Evolutionary conservation across 2,888 invertebrate genomes (phyloP), one percentile per base, ranked within the genome.

Genomic region (Busseola fusca): DNA sequence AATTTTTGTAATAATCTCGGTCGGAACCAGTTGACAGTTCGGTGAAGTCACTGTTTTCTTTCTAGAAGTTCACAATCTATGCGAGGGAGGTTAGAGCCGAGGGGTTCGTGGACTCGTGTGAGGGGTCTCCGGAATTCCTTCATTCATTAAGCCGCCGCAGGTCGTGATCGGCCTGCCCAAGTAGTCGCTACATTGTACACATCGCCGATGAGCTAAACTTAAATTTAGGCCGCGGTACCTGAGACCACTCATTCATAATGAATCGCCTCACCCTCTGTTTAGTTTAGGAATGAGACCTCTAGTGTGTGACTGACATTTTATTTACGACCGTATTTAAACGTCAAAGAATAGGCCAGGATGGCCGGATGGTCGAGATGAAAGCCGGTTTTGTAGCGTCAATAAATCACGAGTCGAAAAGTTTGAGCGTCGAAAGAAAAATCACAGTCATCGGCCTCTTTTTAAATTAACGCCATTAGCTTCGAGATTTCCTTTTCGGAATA

Each of bases 381-480:
- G 84, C 86, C 78, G 79, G 83, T 80, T 87, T 82, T 85, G 85
- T 84, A 75, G 74, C 88, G 87, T 90, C 91, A 92, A 95, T 95
- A 94, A 95, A 95, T 95, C 95, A 95, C 91, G 74, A 89, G 88
- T 86, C 86, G 78, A 88, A 91, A 93, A 93, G 90, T 92, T 92
- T 77, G 75, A 81, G 86, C 86, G 86, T 82, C 86, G 86, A 91
- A 91, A 91, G 92, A 95, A 95, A 95, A 95, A 93, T 93, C 92
- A 92, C 92, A 94, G 93, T 95, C 95, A 95, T 94, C 90, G 92
- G 91, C 92, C 87, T 92, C 93, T 93, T 95, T 94, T 95, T 93
- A 96, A 95, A 95, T 96, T 95, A 96, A 94, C 95, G 93, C 94
- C 94, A 95, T 96, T 95, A 95, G 92, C 94, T 91, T 92, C 88